Conservation (phyloP, 2,888 invertebrate genomes). For the Athrips mouffetella region DNA sequence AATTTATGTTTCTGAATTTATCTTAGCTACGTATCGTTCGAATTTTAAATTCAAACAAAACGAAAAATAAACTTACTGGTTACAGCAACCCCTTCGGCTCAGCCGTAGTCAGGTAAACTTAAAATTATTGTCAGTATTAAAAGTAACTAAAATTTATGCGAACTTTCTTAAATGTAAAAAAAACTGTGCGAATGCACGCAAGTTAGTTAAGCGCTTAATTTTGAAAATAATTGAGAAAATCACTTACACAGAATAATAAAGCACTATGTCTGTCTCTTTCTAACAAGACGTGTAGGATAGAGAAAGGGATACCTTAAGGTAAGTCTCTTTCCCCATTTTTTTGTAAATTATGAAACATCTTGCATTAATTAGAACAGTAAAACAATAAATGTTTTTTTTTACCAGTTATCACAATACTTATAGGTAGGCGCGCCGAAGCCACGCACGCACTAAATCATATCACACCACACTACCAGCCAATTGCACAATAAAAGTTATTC, state of each 20-base stretch:
- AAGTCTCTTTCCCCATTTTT: too few relatives aligned
- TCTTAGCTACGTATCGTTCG: too few relatives aligned
- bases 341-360: neutral
- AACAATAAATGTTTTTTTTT: slow-evolving; percentile 43
- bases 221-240: too few relatives aligned
- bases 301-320: too few relatives aligned
- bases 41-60: too few relatives aligned
- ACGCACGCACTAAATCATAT: neutral
- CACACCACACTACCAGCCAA: neutral
- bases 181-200: too few relatives aligned
- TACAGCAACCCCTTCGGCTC: slow-evolving; percentile 28
- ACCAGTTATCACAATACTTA: slow-evolving; percentile 52
- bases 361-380: slow-evolving; percentile 13
- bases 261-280: too few relatives aligned
- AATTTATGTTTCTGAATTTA: too few relatives aligned
- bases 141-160: neutral
- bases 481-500: neutral
- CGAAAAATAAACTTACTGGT: too few relatives aligned
- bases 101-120: neutral
- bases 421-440: slow-evolving; percentile 18
- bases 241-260: too few relatives aligned
- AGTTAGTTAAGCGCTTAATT: too few relatives aligned
- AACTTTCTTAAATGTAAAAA: neutral
- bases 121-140: slow-evolving; percentile 2
- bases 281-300: too few relatives aligned